Evolutionary conservation across 2,888 invertebrate species (phyloP).

Genomic region (Drosophila kanekoi): DNA sequence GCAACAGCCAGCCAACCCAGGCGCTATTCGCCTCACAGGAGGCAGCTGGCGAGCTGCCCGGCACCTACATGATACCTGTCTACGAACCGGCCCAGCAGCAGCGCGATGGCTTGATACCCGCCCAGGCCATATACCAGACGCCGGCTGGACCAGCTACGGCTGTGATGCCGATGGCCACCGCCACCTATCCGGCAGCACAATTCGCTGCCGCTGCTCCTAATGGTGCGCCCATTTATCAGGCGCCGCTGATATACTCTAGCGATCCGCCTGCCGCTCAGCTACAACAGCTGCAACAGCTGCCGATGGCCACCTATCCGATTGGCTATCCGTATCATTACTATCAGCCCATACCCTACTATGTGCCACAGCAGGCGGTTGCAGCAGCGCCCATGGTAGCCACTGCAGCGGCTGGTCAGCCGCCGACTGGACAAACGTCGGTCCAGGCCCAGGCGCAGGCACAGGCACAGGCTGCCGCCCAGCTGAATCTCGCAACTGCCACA

Average conservation of each 20-base stretch:
- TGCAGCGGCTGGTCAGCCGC: slow-evolving; percentile 58
- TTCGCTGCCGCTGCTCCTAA: slow-evolving; percentile 79
- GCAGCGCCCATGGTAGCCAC: slow-evolving; percentile 80
- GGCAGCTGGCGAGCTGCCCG: slow-evolving; percentile 80
- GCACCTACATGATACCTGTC: slow-evolving; percentile 85
- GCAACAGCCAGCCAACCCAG: slow-evolving; percentile 66
- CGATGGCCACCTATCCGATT: slow-evolving; percentile 84
- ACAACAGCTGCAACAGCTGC: slow-evolving; percentile 84
- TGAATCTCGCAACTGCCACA: slow-evolving; percentile 68
- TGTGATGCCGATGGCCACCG: slow-evolving; percentile 83
- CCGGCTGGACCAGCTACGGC: slow-evolving; percentile 74
- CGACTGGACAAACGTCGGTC: slow-evolving; percentile 30
- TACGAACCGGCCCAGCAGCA: slow-evolving; percentile 84
- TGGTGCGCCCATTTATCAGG: slow-evolving; percentile 83
- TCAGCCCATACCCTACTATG: slow-evolving; percentile 85
- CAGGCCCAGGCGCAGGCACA: slow-evolving; percentile 35
- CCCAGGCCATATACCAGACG: slow-evolving; percentile 83
- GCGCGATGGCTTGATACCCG: slow-evolving; percentile 80
- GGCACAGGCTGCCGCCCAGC: slow-evolving; percentile 70
- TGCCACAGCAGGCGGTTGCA: slow-evolving; percentile 83
- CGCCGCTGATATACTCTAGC: slow-evolving; percentile 85
- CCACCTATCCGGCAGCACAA: slow-evolving; percentile 83
- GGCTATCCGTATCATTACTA: slow-evolving; percentile 85
- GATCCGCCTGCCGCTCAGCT: slow-evolving; percentile 83
- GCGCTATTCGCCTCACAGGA: slow-evolving; percentile 72